Base-by-base conservation (phyloP, 2,888 invertebrate species). In the Deilephila porcellus region DNA sequence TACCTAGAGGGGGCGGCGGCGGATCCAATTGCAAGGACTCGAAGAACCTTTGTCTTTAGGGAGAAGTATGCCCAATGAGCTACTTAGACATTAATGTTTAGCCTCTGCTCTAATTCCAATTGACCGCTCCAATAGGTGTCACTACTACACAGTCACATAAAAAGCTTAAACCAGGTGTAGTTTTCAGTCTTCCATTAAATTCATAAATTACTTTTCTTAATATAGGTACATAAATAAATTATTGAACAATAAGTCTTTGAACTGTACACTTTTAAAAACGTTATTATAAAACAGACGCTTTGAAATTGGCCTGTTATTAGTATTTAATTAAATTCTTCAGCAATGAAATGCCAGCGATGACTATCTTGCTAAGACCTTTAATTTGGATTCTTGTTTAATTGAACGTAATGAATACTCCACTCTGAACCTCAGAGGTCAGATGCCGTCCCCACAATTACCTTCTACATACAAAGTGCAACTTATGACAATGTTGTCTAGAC, bases 11-110 rank as follows among this genome's bases (percentile, higher is more conserved):
- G 91, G 87, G 90, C 88, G 90, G 88, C 82, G 84, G 83, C 83
- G 89, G 93, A 93, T 94, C 93, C 91, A 91, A 93, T 93, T 93
- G 93, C 93, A 92, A 89, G 90, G 90, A 90, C 91, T 88, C 88
- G 82, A 85, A 85, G 88, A 88, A 91, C 90, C 93, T 92, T 92
- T 92, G 92, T 91, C 92, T 93, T 92, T 87, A 82, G 90, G 90
- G 91, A 90, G 89, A 90, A 91, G 90, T 91, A 87, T 89, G 85
- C 88, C 90, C 92, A 90, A 91, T 90, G 90, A 92, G 90, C 90
- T 86, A 90, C 88, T 85, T 86, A 88, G 89, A 88, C 91, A 90
- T 87, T 87, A 87, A 86, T 82, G 52, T 67, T 67, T 25, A 80
- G 80, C 80, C 84, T 90, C 87, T 14, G 25, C 45, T 5, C n/a